Conservation (phyloP, 2,888 invertebrate species). For the Pegoplata infirma region DNA sequence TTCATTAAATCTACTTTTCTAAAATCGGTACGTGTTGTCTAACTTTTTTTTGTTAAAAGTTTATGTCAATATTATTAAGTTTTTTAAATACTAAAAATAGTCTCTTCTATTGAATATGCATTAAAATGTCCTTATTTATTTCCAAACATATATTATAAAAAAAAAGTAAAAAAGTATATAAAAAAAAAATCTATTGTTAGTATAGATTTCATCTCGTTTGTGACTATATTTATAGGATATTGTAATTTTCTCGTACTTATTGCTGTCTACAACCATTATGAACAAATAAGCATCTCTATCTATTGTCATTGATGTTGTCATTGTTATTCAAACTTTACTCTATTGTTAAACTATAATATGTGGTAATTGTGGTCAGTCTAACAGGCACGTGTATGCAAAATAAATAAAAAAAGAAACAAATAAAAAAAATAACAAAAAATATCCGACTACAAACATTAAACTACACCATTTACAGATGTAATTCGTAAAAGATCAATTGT, state of each 20-base stretch:
- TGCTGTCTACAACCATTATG: not conserved
- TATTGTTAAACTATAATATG: conserved; percentile 55
- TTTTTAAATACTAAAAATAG: too few species aligned
- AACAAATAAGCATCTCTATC: not conserved
- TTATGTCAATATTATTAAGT: too few species aligned
- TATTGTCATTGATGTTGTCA: conserved; percentile 25
- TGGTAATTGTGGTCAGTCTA: conserved; percentile 56
- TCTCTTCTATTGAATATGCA: not conserved
- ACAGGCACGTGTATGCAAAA: conserved; percentile 41
- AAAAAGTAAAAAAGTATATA: too few species aligned
- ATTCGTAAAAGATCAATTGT: too few species aligned
- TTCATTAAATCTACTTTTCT: too few species aligned
- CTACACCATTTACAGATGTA: too few species aligned
- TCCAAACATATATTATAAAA: not conserved
- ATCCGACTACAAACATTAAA: conserved; percentile 43
- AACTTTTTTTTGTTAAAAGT: too few species aligned
- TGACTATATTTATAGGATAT: conserved; percentile 33
- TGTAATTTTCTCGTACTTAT: conserved; percentile 41
- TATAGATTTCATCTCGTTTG: not conserved
- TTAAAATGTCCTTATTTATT: not conserved
- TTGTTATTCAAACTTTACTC: conserved; percentile 27
- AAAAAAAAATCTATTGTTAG: too few species aligned
- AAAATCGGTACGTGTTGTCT: too few species aligned
- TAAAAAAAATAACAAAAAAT: not conserved
- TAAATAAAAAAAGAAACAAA: not conserved